Conservation (phyloP, 2,888 invertebrate species). For the Agrochola lychnidis region DNA sequence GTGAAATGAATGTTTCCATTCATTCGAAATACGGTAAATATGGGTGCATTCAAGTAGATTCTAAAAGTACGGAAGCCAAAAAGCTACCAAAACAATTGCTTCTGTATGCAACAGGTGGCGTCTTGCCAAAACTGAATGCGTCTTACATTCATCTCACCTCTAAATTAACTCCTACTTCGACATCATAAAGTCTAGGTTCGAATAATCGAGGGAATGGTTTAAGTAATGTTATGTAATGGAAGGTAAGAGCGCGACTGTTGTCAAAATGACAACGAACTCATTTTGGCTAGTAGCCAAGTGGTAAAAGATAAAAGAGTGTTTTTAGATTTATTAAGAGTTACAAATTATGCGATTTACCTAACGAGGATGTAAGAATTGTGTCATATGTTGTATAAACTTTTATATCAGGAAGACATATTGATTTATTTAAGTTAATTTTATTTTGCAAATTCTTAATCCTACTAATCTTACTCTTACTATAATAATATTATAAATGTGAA, state of each 20-base stretch:
- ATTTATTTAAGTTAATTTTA: neutral
- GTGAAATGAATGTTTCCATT: conserved; percentile 16
- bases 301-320: conserved; percentile 54
- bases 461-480: neutral
- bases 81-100: conserved; percentile 42
- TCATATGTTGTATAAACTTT: neutral
- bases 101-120: conserved; percentile 62
- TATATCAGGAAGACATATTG: neutral
- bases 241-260: conserved; percentile 52
- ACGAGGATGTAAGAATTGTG: conserved; percentile 25
- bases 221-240: conserved; percentile 3
- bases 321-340: conserved; percentile 49
- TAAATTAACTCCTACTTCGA: conserved; percentile 11
- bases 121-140: conserved; percentile 66
- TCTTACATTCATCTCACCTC: conserved; percentile 2
- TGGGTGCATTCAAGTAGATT: conserved; percentile 10
- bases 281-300: conserved; percentile 68
- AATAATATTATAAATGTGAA: neutral
- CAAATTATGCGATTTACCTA: conserved; percentile 33
- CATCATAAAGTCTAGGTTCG: conserved; percentile 22
- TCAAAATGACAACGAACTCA: conserved; percentile 74
- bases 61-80: conserved; percentile 42
- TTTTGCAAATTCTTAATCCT: neutral
- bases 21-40: neutral
- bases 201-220: neutral